Conservation (phyloP, 2,888 invertebrate genomes). For the Orthosia cruda region DNA sequence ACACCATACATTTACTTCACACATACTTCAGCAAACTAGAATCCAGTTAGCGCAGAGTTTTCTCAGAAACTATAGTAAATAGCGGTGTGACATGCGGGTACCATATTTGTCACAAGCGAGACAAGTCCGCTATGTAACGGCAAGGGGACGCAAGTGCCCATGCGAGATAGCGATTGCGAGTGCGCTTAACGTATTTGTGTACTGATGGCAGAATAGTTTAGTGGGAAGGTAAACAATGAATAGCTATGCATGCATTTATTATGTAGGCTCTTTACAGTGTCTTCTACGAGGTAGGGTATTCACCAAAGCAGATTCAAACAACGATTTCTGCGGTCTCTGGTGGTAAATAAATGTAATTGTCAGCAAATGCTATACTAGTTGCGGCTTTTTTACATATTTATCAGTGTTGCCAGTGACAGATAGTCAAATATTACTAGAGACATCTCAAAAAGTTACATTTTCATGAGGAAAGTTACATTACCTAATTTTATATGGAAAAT, state of each 20-base stretch:
- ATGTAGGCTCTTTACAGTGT: no score
- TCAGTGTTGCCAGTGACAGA: no score
- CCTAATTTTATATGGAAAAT: no score
- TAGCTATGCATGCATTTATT: neutral
- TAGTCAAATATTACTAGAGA: no score
- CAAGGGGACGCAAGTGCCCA: conserved; percentile 56
- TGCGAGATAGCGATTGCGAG: conserved; percentile 39
- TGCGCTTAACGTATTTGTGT: conserved; percentile 35
- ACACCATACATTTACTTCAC: conserved; percentile 32
- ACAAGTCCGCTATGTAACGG: conserved; percentile 75
- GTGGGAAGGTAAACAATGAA: neutral
- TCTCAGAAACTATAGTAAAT: conserved; percentile 63
- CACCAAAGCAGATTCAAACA: no score
- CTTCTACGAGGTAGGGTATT: no score
- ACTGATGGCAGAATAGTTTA: conserved; percentile 33
- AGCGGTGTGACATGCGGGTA: conserved; percentile 54
- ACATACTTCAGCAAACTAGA: conserved; percentile 47
- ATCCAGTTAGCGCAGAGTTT: conserved; percentile 53
- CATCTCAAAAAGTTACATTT: no score
- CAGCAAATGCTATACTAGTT: no score
- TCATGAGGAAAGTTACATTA: no score
- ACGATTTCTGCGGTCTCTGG: no score
- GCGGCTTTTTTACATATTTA: no score
- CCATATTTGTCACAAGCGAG: conserved; percentile 70
- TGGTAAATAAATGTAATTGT: no score